Base-by-base conservation (phyloP, 2,888 invertebrate genomes). In the Ceratothoa steindachneri region DNA sequence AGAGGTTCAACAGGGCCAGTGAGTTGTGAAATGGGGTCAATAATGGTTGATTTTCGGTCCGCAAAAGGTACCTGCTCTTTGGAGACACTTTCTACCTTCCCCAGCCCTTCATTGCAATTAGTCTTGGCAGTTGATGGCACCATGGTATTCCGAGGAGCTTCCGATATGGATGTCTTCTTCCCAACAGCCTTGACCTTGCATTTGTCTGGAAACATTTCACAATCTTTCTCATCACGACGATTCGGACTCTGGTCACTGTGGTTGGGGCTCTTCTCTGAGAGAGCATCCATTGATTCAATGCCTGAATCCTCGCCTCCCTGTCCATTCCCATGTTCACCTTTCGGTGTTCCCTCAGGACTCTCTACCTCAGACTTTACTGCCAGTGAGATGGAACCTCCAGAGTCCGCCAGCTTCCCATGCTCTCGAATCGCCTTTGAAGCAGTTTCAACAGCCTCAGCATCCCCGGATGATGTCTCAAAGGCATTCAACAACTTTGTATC, bases 261-360 rank as follows among this genome's bases (percentile, higher is more conserved):
- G 84, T 93, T 92, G n/a, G 92, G 92, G 80, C 91, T 92, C 83
- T 94, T 94, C 84, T 95, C 94, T 24, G 93, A 93, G n/a, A 93
- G 85, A 1, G 94, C 93, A 83, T 95, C 94, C 94, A 94, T 93
- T 51, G 93, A 93, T 84, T 94, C 94, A 73, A 94, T 94, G 19
- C 94, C 94, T 73, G 93, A 93, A 85, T 94, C 93, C 83, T 94
- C 94, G 64, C 93, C 93, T 82, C 75, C 75, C 67, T 80, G 80
- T n/a, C 75, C 80, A 67, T 73, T 74, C 24, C 77, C 75, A 64
- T 77, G 77, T 51, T 78, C 80, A 12, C 78, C 80, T 67, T 77
- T 78, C 28, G 80, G 80, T 9, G 80, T 78, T n/a, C 78, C 75
- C 24, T 75, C 77, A 19, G 80, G 80, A 51, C 80, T 77, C 64